Base-by-base conservation (phyloP, 2,113 vertebrate species). In the Motacilla alba region DNA sequence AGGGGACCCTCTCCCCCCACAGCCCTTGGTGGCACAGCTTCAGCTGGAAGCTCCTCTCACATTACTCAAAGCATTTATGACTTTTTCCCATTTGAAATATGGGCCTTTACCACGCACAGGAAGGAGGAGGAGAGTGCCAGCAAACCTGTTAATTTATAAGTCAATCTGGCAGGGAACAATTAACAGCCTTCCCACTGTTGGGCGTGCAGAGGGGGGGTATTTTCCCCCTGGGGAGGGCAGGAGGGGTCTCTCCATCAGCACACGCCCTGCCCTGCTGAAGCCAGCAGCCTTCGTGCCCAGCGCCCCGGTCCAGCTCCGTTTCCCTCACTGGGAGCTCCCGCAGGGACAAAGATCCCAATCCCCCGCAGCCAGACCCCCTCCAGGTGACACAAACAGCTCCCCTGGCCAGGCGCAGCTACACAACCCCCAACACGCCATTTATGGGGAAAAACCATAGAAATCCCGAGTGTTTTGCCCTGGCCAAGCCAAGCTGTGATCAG, bases 101-200 rank as follows among this genome's bases (percentile, higher is more conserved):
- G 87, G 93, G 92, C 60, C 74, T 68, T 83, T 22, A 86, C 93
- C 92, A 91, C 63, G 81, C 95, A 91, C 89, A 92, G 86, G 90
- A 96, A 95, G 89, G 94, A 95, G 95, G 90, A 92, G 94, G 74
- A 90, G 80, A 92, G 90, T 39, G 91, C 97, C 95, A 95, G 95
- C 88, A 85, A 95, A 80, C 75, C 86, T 79, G 33, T 96, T 97
- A 96, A 97, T 93, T 94, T 94, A 79, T 56, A 95, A 96, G 90
- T 89, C 96, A 96, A 87, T 96, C 94, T 97, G 95, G 86, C 91
- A 96, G 67, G 83, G 85, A 90, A 75, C 96, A 96, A 97, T 96
- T 97, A 97, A 74, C 75, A 85, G 91, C 89, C 96, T 95, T 92
- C 75, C 85, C 89, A 73, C n/a, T 41, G 1, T 1, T 13, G 5